Evolutionary conservation across 2,888 invertebrate genomes (phyloP).

Genomic region (Drosophila prostipennis): DNA sequence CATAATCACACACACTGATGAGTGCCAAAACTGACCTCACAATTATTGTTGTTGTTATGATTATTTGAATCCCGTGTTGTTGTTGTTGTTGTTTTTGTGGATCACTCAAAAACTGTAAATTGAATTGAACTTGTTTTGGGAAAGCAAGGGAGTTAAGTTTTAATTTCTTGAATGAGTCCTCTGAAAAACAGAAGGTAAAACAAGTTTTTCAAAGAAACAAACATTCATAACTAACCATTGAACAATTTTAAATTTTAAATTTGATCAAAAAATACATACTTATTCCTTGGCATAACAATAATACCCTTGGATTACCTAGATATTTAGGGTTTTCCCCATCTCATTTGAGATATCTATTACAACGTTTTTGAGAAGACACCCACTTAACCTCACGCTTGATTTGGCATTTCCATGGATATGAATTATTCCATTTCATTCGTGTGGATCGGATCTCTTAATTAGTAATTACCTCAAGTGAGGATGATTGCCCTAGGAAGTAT

Average conservation of each 20-base stretch:
- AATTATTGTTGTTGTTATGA: slow-evolving; percentile 22
- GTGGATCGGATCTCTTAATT: slow-evolving; percentile 3
- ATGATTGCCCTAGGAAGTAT: slow-evolving; percentile 27
- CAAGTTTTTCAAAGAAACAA: too few species aligned
- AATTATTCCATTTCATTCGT: neutral
- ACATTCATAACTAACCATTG: too few species aligned
- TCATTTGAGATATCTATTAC: too few species aligned
- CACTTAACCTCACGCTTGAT: neutral
- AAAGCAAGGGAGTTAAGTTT: neutral
- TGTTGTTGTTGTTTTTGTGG: slow-evolving; percentile 1
- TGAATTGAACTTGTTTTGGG: slow-evolving; percentile 26
- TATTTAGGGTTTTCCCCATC: too few species aligned
- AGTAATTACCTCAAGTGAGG: slow-evolving; percentile 3
- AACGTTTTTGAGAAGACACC: neutral
- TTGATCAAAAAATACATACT: too few species aligned
- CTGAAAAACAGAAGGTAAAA: too few species aligned
- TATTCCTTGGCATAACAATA: too few species aligned
- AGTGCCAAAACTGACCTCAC: slow-evolving; percentile 45
- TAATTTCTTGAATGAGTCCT: slow-evolving; percentile 1
- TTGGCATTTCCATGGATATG: neutral
- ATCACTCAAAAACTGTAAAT: slow-evolving; percentile 42
- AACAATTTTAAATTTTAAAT: too few species aligned
- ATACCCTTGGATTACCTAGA: too few species aligned
- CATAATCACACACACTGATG: slow-evolving; percentile 12
- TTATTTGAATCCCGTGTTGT: slow-evolving; percentile 1